These are phyloP conservation scores for Alouatta palliata DNA, from an alignment of 2,113 vertebrate species.

Conservation along the genomic window DNA sequence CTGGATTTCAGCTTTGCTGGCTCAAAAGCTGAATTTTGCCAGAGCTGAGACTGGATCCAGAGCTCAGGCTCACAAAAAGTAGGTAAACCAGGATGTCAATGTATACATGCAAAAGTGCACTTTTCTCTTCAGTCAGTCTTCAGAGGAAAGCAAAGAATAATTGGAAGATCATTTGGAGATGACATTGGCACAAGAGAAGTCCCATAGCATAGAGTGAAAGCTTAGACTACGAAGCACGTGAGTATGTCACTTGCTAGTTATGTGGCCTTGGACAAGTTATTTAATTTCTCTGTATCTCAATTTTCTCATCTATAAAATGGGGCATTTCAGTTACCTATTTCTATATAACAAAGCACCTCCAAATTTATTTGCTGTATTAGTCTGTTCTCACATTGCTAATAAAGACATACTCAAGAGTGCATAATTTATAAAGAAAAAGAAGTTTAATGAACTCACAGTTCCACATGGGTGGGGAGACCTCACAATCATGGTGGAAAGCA, in stretches of 20 bases:
- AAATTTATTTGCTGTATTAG: not conserved
- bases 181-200: not conserved
- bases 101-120: not conserved
- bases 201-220: not conserved
- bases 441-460: no score
- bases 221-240: not conserved
- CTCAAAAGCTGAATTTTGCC: constrained; percentile 19
- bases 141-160: constrained; percentile 12
- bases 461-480: no score
- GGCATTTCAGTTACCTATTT: not conserved
- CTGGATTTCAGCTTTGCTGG: not conserved
- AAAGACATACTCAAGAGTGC: no score
- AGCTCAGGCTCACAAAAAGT: not conserved
- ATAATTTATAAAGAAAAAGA: no score
- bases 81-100: not conserved
- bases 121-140: not conserved
- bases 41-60: not conserved
- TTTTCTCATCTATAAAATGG: not conserved
- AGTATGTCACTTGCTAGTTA: not conserved
- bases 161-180: not conserved
- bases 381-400: no score
- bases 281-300: not conserved
- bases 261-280: not conserved
- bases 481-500: no score
- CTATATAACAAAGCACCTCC: not conserved